Percentiles rank a stretch among this genome's conserved stretches.
Evolutionary conservation across 2,113 vertebrate genomes (phyloP).

Genomic region (Epinephelus moara): DNA sequence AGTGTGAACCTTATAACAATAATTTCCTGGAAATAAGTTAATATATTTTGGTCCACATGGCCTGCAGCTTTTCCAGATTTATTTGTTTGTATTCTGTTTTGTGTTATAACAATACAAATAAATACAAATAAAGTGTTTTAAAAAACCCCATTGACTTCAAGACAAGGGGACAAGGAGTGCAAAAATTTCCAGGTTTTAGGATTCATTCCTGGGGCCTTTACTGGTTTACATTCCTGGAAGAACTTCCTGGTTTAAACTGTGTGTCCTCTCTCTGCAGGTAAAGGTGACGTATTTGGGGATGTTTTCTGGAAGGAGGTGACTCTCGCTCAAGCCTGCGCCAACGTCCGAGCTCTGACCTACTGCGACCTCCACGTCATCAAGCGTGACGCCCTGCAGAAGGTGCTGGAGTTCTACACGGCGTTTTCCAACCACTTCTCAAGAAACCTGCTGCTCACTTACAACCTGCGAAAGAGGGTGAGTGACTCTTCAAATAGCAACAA

Average conservation of each 20-base stretch:
- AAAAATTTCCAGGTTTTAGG: too few relatives aligned
- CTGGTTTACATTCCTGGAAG: too few relatives aligned
- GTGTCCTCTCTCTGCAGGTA: constrained; percentile 85
- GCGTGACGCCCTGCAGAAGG: constrained; percentile 97
- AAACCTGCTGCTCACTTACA: constrained; percentile 98
- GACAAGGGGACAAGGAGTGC: too few relatives aligned
- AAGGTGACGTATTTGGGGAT: constrained; percentile 98
- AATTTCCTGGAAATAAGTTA: too few relatives aligned
- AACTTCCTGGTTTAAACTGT: background rate
- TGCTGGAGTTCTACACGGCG: constrained; percentile 98
- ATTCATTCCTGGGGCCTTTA: too few relatives aligned
- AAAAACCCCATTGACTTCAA: too few relatives aligned
- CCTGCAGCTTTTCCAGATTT: too few relatives aligned
- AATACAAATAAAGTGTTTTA: too few relatives aligned
- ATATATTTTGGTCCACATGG: too few relatives aligned
- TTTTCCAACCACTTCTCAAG: constrained; percentile 99
- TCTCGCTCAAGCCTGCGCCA: constrained; percentile 96
- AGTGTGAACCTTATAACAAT: too few relatives aligned
- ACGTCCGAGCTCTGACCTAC: constrained; percentile 97
- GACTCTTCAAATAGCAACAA: background rate
- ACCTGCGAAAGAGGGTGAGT: constrained; percentile 95
- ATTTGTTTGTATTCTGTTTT: too few relatives aligned
- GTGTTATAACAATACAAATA: too few relatives aligned
- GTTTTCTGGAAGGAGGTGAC: constrained; percentile 99
- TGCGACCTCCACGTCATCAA: constrained; percentile 99